phyloP scores from a whole-genome alignment of 2,797 vertebrate species.

The Scarus forsteni region DNA sequence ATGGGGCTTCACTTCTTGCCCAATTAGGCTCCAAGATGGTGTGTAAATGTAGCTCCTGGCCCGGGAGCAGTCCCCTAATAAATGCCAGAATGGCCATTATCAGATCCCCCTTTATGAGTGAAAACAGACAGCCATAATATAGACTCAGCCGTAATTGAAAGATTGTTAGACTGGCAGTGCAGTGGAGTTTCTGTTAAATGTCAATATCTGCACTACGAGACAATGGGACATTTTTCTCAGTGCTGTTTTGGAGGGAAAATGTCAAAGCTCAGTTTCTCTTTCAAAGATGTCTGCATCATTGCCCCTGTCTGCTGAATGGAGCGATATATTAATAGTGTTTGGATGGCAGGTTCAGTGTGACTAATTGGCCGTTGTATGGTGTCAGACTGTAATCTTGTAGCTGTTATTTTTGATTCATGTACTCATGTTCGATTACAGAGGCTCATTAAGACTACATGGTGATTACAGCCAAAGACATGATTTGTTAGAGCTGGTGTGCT shows the following conservation, averaged over 20 bases:
- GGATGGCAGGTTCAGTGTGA: constrained; percentile 38
- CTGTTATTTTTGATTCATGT: constrained; percentile 53
- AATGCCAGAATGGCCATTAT: constrained; percentile 86
- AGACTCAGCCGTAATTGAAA: constrained; percentile 79
- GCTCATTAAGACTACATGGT: constrained; percentile 41
- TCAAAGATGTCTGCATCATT: constrained; percentile 47
- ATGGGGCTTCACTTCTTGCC: constrained; percentile 72
- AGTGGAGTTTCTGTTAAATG: constrained; percentile 72
- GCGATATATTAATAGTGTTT: constrained; percentile 38
- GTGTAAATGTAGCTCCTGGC: constrained; percentile 74
- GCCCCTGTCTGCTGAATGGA: constrained; percentile 23
- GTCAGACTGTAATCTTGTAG: constrained; percentile 38
- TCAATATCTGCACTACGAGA: constrained; percentile 65
- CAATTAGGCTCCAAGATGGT: constrained; percentile 83
- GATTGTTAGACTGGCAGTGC: constrained; percentile 66
- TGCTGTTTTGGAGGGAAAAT: constrained; percentile 53
- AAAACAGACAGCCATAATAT: constrained; percentile 75
- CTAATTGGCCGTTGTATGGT: constrained; percentile 57
- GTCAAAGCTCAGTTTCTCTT: constrained; percentile 59
- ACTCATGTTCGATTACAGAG: constrained; percentile 53
- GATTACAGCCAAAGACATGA: constrained; percentile 7
- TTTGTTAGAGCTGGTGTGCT: constrained; percentile 31
- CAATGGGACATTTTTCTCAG: constrained; percentile 28
- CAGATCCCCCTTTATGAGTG: constrained; percentile 66
- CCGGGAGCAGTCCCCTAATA: constrained; percentile 71